Conservation (phyloP, 2,888 invertebrate genomes). For the Calameuta pallipes region DNA sequence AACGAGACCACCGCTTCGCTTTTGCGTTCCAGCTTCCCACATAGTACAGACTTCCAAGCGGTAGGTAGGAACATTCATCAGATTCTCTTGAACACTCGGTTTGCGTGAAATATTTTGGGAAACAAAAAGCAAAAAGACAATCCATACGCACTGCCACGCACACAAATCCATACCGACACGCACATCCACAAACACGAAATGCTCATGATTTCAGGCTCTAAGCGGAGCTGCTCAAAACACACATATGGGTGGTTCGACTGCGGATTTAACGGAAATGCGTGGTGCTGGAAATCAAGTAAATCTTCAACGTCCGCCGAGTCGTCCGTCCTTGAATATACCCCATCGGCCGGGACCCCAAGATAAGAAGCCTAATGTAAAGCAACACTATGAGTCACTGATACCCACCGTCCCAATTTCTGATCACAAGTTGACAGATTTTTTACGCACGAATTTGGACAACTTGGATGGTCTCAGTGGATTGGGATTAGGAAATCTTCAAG, state of each 20-base stretch:
- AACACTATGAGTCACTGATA: slow-evolving; percentile 63
- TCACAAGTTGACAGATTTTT: slow-evolving; percentile 79
- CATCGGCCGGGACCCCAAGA: slow-evolving; percentile 61
- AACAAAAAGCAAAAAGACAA: neutral
- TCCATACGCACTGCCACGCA: neutral
- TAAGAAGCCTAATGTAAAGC: slow-evolving; percentile 60
- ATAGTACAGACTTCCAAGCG: slow-evolving; percentile 58
- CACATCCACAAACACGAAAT: no score
- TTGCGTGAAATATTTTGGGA: no score
- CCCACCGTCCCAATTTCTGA: slow-evolving; percentile 65
- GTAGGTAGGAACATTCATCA: slow-evolving; percentile 29
- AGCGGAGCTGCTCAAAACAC: slow-evolving; percentile 51
- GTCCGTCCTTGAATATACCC: slow-evolving; percentile 62
- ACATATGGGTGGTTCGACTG: slow-evolving; percentile 51
- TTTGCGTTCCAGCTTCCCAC: slow-evolving; percentile 56
- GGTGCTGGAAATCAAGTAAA: slow-evolving; percentile 56
- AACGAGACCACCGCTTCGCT: slow-evolving; percentile 58
- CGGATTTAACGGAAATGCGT: slow-evolving; percentile 55
- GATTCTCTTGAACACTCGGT: no score
- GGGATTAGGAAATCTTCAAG: slow-evolving; percentile 54
- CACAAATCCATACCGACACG: no score
- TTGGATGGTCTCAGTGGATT: slow-evolving; percentile 72
- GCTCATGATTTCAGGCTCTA: slow-evolving; percentile 36
- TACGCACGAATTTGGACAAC: slow-evolving; percentile 77
- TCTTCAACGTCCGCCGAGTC: slow-evolving; percentile 62